Base-by-base conservation (phyloP, 2,797 vertebrate genomes). In the Halcyon badia region DNA sequence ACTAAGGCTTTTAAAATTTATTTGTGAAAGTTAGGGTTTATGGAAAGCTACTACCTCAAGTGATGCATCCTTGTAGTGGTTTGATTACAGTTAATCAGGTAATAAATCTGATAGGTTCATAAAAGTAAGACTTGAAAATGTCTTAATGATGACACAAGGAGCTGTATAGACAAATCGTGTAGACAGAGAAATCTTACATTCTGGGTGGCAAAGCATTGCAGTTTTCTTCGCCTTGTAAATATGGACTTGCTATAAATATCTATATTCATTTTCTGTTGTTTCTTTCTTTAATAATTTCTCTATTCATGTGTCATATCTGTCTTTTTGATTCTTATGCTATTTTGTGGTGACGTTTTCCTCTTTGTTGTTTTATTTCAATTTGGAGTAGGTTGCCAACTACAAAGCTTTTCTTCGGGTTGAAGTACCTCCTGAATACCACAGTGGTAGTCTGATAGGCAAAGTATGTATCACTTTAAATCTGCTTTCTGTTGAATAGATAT, bases 381-480 rank as follows among this genome's bases (percentile, higher is more conserved):
- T 98, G 98, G 98, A 98, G 98, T 98, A 98, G 98, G 97, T 96
- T 83, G 86, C 96, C 69, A 96, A 97, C 84, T 95, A 90, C n/a
- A 83, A 98, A 98, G 96, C 97, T 95, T 99, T 98, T 91, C 98
- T 98, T 35, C 98, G 97, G 98, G 98, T 99, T 97, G 98, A 98
- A 97, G 97, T 99, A 94, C 98, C 98, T 98, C 98, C 98, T 85
- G 98, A 99, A 93, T 99, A 99, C 96, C 98, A 98, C 94, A 98
- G 98, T 98, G 98, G 98, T 98, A 89, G 68, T 93, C 79, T 98
- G 85, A 98, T 98, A 97, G 98, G 98, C 95, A 98, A 99, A 99
- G 98, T 98, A 99, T 96, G 98, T 99, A 97, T 96, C 81, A 18
- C 30, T 94, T 95, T 84, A 82, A 72, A 75, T 97, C 51, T 92